Evolutionary conservation across 2,113 vertebrate genomes (phyloP).

Genomic region (Gopherus evgoodei): DNA sequence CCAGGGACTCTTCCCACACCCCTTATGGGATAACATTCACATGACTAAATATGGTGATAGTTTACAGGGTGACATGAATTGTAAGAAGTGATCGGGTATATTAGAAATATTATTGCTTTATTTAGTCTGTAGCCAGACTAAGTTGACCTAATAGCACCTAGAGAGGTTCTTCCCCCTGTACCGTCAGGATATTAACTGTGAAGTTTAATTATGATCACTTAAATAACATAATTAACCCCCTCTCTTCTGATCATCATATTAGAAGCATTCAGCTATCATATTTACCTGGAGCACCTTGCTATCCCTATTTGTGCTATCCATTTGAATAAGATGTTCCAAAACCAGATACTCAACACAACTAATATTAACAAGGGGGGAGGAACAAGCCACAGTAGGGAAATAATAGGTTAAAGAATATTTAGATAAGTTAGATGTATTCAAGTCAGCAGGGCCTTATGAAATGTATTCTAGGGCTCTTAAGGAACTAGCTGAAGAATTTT

Average conservation of each 20-base stretch:
- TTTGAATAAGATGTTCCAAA: not conserved
- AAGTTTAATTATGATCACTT: not conserved
- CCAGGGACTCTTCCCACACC: not conserved
- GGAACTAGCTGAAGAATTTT: not conserved
- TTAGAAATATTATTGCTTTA: not conserved
- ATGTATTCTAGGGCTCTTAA: not conserved
- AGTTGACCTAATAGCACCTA: not conserved
- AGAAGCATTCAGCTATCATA: not conserved
- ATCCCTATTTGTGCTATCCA: not conserved
- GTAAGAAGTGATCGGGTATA: not conserved
- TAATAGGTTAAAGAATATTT: not conserved
- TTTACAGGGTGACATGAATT: not conserved
- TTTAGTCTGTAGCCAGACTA: not conserved
- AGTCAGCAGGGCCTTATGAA: not conserved
- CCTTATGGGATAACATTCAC: not conserved
- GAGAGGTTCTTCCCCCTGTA: not conserved
- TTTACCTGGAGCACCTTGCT: not conserved
- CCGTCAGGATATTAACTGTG: not conserved
- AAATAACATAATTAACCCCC: accelerated
- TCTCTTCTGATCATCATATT: not conserved
- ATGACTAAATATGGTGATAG: not conserved
- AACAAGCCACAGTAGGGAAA: not conserved
- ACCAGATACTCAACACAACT: not conserved
- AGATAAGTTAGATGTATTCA: not conserved
- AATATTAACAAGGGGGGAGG: not conserved